Evolutionary conservation across 1,140 invertebrate species (phyloP).

Genomic region (Drosophila varians): DNA sequence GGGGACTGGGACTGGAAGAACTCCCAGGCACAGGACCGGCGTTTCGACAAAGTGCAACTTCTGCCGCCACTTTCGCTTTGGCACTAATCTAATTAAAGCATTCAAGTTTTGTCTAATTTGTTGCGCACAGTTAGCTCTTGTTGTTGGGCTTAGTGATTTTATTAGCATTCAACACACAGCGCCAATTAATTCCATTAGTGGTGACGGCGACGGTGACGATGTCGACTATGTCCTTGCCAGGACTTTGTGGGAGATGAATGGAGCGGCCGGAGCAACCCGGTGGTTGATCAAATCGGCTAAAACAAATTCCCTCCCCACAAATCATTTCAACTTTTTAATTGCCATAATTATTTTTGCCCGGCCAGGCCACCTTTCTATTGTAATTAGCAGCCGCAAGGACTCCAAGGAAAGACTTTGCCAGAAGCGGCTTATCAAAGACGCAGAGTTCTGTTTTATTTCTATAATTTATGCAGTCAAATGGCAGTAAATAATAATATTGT

Average conservation of each 20-base stretch:
- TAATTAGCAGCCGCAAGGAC: conserved; percentile 43
- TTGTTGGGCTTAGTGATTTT: conserved; percentile 59
- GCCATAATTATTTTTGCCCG: conserved; percentile 57
- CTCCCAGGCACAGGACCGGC: conserved; percentile 15
- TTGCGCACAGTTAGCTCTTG: conserved; percentile 47
- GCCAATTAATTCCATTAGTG: conserved; percentile 74
- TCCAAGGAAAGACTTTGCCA: neutral
- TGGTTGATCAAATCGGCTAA: conserved; percentile 57
- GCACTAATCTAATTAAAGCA: conserved; percentile 64
- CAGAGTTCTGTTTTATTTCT: conserved; percentile 38
- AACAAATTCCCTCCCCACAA: conserved; percentile 44
- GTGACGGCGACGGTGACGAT: conserved; percentile 24
- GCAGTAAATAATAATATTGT: conserved; percentile 4
- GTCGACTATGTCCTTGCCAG: conserved; percentile 12
- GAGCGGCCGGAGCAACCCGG: neutral
- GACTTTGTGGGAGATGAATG: neutral
- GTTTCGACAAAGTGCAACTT: conserved; percentile 35
- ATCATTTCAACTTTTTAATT: conserved; percentile 70
- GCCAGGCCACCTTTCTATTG: conserved; percentile 18
- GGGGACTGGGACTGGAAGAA: conserved; percentile 8
- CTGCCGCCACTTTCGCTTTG: neutral
- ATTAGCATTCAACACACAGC: conserved; percentile 70
- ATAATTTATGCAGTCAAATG: conserved; percentile 30
- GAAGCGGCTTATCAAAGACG: conserved; percentile 39
- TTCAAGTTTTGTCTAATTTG: conserved; percentile 70